A percentile compares a stretch with the other conserved stretches of the same genome.
Evolutionary conservation across 2,113 vertebrate species (phyloP).

Genomic region (Varanus komodoensis): DNA sequence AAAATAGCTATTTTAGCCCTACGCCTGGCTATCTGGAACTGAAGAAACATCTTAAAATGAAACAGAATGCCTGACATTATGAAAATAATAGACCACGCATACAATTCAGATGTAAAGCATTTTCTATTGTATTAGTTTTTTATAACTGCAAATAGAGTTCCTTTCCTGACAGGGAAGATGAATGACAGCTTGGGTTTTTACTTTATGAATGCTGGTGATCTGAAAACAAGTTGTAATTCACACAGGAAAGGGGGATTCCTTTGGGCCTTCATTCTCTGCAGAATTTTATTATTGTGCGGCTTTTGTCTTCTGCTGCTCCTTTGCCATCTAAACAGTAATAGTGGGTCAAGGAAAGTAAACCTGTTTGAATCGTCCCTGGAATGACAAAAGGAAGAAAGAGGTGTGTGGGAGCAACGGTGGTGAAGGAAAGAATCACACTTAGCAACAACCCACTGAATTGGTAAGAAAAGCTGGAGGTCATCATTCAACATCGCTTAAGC

Average conservation of each 20-base stretch:
- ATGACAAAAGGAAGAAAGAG: no score
- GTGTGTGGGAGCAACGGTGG: no score
- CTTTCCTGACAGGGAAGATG: not conserved
- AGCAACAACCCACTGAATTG: no score
- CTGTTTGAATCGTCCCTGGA: not conserved
- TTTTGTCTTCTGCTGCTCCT: not conserved
- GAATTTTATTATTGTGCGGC: not conserved
- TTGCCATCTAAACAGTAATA: not conserved
- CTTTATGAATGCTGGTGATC: not conserved
- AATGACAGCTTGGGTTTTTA: not conserved
- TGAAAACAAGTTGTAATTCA: slow-evolving; percentile 10
- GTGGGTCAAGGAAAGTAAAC: not conserved
- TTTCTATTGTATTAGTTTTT: not conserved
- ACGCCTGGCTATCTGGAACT: not conserved
- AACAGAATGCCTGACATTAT: no score
- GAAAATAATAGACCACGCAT: not conserved
- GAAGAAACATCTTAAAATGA: not conserved
- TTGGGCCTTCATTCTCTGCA: not conserved
- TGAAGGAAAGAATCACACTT: no score
- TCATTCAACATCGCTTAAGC: not conserved
- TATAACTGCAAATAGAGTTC: not conserved
- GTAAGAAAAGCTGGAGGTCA: not conserved
- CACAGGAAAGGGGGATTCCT: not conserved
- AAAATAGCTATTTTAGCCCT: not conserved
- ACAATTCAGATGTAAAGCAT: not conserved